These are phyloP conservation scores for Formica selysi DNA, from an alignment of 1,140 invertebrate species.

Conservation along the genomic window DNA sequence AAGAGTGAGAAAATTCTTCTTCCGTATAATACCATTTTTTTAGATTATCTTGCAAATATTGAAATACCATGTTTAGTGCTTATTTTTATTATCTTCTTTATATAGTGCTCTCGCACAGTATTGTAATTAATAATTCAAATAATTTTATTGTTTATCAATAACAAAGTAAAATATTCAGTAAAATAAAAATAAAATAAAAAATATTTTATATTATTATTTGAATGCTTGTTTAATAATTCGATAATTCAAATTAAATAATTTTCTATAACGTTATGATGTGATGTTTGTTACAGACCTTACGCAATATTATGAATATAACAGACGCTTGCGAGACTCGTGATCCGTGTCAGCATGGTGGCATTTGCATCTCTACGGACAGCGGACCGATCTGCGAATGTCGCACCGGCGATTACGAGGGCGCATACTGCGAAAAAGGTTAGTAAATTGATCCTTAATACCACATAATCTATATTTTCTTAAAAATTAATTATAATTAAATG, in stretches of 20 bases:
- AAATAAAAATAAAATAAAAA: too few relatives aligned
- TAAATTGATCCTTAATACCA: slow-evolving; percentile 4
- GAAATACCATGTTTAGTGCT: neutral
- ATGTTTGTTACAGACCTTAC: slow-evolving; percentile 88
- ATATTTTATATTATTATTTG: neutral
- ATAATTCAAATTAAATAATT: neutral
- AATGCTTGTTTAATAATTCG: neutral
- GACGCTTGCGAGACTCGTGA: slow-evolving; percentile 95
- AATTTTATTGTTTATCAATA: slow-evolving; percentile 1
- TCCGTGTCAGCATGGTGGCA: slow-evolving; percentile 96
- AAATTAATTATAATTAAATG: slow-evolving; percentile 19
- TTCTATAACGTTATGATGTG: slow-evolving; percentile 71
- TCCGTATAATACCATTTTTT: neutral
- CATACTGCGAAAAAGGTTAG: slow-evolving; percentile 97
- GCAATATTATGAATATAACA: slow-evolving; percentile 87
- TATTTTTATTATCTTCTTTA: neutral
- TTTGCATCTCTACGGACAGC: slow-evolving; percentile 97
- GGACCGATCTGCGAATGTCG: slow-evolving; percentile 97
- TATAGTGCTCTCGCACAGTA: neutral
- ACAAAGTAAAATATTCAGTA: neutral
- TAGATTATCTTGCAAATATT: neutral
- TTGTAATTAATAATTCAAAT: neutral
- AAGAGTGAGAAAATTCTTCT: neutral
- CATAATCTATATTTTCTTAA: neutral
- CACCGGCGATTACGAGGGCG: slow-evolving; percentile 95